Evolutionary conservation across 1,140 invertebrate species (phyloP).

Genomic region (Helicoverpa armigera): DNA sequence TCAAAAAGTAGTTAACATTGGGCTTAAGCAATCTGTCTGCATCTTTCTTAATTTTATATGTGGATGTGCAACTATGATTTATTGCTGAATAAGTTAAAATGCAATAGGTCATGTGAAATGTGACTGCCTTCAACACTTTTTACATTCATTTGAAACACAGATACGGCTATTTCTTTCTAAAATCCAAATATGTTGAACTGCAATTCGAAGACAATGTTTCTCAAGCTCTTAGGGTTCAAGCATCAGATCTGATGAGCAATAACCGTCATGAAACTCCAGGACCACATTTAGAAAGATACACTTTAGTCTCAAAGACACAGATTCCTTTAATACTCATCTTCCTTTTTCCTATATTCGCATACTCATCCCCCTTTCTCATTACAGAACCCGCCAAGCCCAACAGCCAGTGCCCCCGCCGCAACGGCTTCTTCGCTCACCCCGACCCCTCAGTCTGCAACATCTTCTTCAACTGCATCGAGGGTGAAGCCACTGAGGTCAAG

Average conservation of each 20-base stretch:
- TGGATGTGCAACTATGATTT: constrained; percentile 25
- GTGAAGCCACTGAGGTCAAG: constrained; percentile 92
- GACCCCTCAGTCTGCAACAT: constrained; percentile 93
- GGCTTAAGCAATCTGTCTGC: constrained; percentile 29
- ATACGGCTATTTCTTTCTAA: too few species aligned
- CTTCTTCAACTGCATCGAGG: constrained; percentile 96
- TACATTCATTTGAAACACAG: neutral
- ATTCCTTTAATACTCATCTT: neutral
- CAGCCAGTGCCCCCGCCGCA: constrained; percentile 92
- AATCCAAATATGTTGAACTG: too few species aligned
- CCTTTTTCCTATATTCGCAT: neutral
- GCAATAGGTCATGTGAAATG: constrained; percentile 34
- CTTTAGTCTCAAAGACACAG: too few species aligned
- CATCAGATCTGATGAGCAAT: too few species aligned
- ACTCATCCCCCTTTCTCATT: constrained; percentile 42
- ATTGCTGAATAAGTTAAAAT: constrained; percentile 1
- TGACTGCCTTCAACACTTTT: neutral
- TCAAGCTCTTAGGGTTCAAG: too few species aligned
- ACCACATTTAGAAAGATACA: too few species aligned
- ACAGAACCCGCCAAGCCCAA: constrained; percentile 92
- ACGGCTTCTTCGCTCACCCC: constrained; percentile 96
- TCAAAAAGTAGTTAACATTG: constrained; percentile 53
- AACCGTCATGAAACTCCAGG: too few species aligned
- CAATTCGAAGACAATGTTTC: too few species aligned
- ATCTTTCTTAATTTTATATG: constrained; percentile 37